Conservation (phyloP, 2,797 vertebrate genomes). For the Enteromius unitaeniatus region DNA sequence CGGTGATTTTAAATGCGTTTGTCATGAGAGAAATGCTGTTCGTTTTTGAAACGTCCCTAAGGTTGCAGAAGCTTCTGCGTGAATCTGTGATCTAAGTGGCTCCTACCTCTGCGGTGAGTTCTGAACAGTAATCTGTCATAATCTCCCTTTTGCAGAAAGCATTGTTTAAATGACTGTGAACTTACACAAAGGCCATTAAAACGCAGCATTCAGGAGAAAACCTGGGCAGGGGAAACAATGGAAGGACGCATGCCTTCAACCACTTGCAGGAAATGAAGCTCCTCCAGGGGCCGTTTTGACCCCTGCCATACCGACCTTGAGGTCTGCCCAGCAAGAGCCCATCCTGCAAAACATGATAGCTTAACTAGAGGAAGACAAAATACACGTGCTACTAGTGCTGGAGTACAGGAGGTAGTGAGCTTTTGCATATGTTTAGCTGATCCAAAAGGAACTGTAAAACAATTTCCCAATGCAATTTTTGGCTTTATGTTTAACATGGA, state of each 20-base stretch:
- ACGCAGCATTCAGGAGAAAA: constrained; percentile 24
- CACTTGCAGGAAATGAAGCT: constrained; percentile 46
- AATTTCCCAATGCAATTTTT: background rate
- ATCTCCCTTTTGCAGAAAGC: constrained; percentile 48
- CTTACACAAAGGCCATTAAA: constrained; percentile 36
- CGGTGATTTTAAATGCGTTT: constrained; percentile 43
- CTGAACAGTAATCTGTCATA: constrained; percentile 49
- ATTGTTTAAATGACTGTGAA: constrained; percentile 52
- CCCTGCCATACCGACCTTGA: constrained; percentile 39
- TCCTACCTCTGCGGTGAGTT: constrained; percentile 29
- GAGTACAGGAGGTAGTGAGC: background rate
- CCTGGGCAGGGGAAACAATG: constrained; percentile 38
- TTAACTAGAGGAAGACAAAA: background rate
- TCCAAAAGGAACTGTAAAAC: background rate
- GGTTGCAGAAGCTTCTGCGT: constrained; percentile 12
- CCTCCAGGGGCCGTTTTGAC: constrained; percentile 25
- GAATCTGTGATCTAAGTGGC: constrained; percentile 47
- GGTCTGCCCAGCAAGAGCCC: background rate
- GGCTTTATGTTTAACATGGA: background rate
- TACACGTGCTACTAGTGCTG: background rate
- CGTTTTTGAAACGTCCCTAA: constrained; percentile 31
- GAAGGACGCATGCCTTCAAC: constrained; percentile 29
- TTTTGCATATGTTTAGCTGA: background rate
- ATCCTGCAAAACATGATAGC: constrained; percentile 22
- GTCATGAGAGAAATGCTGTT: constrained; percentile 14